Base-by-base conservation (phyloP, 2,113 vertebrate species). In the Bucco capensis region DNA sequence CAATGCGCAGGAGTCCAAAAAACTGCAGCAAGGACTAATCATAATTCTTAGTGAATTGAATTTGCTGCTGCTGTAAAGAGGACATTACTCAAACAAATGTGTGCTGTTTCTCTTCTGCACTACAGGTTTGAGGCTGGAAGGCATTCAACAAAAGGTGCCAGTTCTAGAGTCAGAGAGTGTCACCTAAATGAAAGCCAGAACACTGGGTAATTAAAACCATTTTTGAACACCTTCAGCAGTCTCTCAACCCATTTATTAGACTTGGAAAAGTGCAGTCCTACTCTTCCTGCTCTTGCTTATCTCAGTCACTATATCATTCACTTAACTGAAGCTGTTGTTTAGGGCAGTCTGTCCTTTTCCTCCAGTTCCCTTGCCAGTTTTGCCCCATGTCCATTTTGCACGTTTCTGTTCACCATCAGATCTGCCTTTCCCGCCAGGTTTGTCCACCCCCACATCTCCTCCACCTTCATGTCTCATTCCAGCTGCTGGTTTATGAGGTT, bases 401-500 rank as follows among this genome's bases (percentile, higher is more conserved):
- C 0, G 0, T 61, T 46, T 66, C 35, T 35, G 9, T 23, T 35
- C 1, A 1, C 19, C 30, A 5, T 27, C 74, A 60, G 35, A 22
- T 87, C 57, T 50, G n/a, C 37, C 44, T 85, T 71, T 33, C 33
- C 35, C 33, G 37, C 14, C 28, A 35, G 4, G 56, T 76, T 47
- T 40, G 9, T 58, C 61, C 33, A 49, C 18, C 5, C 5, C 17
- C 12, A 8, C 44, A n/a, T 37, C 33, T 38, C 14, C 10, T 64
- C 18, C 71, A 57, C 50, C 16, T 83, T 53, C 30, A 5, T 7
- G 17, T 56, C 35, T 87, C 28, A 28, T 72, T 80, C 19, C 30
- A 4, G 1, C 17, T 2, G 0, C 38, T 62, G 46, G 14, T 31
- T 50, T 82, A 31, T n/a, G 61, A 44, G 44, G 49, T 30, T 75